Evolutionary conservation across 1,140 invertebrate genomes (phyloP), one percentile per base, ranked within the genome.

Genomic region (Drosophila azteca): DNA sequence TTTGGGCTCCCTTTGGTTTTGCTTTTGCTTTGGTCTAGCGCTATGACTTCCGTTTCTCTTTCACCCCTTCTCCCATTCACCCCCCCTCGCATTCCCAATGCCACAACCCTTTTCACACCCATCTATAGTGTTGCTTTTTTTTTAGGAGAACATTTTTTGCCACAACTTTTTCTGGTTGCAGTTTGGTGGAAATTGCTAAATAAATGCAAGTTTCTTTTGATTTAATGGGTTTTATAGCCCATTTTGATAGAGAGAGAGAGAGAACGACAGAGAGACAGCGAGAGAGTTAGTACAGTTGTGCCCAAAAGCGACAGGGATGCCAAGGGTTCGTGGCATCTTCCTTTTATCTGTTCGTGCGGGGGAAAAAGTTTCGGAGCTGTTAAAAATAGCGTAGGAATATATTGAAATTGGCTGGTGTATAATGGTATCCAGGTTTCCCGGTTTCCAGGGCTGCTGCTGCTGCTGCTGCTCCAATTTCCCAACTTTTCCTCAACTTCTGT

Each of bases 131-230:
- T 17, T 59, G 57, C 67, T 69, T 82, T 78, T 75, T 69, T 78
- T 76, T 68, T 31, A 59, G 39, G 48, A 24, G 48, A 78, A 53
- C n/a, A n/a, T 72, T 70, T 72, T 73, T 84, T 75, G 74, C 50
- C 50, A 54, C 20, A 46, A 69, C 52, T 54, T 73, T 68, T 68
- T 60, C 69, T 26, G 39, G 39, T 74, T 61, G 54, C 67, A 50
- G 59, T 64, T 46, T 62, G 62, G 44, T 58, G 81, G 64, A 89
- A 89, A 89, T 89, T 83, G 84, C 84, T 75, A 89, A 89, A 89
- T 89, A 89, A 89, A 89, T 89, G 84, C 84, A 80, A 89, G 84
- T 78, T 89, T 71, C 79, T 39, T 39, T 39, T 78, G 84, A 89
- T 83, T 89, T 89, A 89, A 89, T 80, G 44, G 26, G 6, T 48